Evolutionary conservation across 2,888 invertebrate species (phyloP), one percentile per base, ranked within the genome.

Genomic region (Sarcophaga carnaria): DNA sequence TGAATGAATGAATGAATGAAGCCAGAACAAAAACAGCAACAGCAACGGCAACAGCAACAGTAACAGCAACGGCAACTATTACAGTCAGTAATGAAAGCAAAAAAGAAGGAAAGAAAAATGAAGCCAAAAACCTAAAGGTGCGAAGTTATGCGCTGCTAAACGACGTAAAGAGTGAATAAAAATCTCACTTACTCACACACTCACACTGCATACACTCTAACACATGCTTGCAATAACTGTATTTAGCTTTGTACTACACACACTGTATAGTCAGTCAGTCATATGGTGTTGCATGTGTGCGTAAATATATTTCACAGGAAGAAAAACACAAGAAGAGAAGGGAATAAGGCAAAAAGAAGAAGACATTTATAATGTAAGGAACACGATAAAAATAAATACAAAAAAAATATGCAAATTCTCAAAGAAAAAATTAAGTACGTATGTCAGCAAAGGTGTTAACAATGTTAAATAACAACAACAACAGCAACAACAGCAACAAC

Each of bases 391-490:
- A 74, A 25, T 22, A 64, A 37, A 62, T 8, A 20, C 54, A 67
- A 75, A 63, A 12, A 69, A 81, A 63, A 84, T 84, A 87, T 87
- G 81, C 81, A 84, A 87, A 87, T 87, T 87, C 81, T 81, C 81
- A 84, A 82, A 87, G 87, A 87, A 87, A 87, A 87, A 87, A 84
- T 84, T 87, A 87, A 84, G 87, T 87, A 81, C 84, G 79, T 84
- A 79, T 87, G 87, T 87, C 87, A 87, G 87, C 75, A 75, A 80
- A 84, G 87, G 87, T 87, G 87, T 87, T 87, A 87, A 87, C 87
- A 84, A 79, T 62, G 84, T 67, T 62, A 37, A 54, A 72, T 54
- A 64, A n/a, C 67, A 70, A 14, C 77, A 70, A 71, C 70, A 71
- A 76, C 70, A 86, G 27, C 83, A 66, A 69, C 20, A 85, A 77